Base-by-base conservation (phyloP, 2,888 invertebrate species). In the Kryphioiulus occultus region DNA sequence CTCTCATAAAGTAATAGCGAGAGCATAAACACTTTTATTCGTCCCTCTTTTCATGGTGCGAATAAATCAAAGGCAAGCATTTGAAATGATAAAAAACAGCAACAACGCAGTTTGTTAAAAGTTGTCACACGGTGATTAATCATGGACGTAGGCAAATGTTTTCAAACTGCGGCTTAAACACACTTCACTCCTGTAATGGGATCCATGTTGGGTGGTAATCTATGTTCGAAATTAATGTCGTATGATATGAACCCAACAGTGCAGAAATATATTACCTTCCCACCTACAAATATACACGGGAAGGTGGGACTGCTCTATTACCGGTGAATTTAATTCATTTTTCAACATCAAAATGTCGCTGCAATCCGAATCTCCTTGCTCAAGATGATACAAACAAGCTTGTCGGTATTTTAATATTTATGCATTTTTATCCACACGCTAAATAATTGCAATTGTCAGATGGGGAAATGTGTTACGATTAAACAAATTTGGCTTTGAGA, bases 41-140 rank as follows among this genome's bases (percentile, higher is more conserved):
- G 68, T 68, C 26, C 26, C 26, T 19, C 26, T 68, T 68, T 68
- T 68, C 26, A 68, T 68, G 68, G 68, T 5, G 22, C 68, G 26
- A 68, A 68, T 68, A 68, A 68, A 68, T 68, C 68, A 26, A 68
- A 68, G 68, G 68, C 68, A 26, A 22, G 22, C 68, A 26, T 68
- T 26, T 68, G 68, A 68, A 68, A 68, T 68, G 68, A 68, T 68
- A 68, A 68, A 59, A 68, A 68, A 68, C 19, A 68, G 68, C 68
- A 68, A 68, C 68, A 68, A 26, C 68, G 5, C 68, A 68, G 68
- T 68, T 68, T 68, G 68, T 68, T 68, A 68, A 68, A 68, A 68
- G 68, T 68, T 44, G 68, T 17, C 68, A 68, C 68, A 4, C 22
- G 68, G 68, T 68, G 68, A 68, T 68, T 68, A 68, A 68, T 68